Conservation (phyloP, 2,113 vertebrate genomes). For the Salvelinus fontinalis region DNA sequence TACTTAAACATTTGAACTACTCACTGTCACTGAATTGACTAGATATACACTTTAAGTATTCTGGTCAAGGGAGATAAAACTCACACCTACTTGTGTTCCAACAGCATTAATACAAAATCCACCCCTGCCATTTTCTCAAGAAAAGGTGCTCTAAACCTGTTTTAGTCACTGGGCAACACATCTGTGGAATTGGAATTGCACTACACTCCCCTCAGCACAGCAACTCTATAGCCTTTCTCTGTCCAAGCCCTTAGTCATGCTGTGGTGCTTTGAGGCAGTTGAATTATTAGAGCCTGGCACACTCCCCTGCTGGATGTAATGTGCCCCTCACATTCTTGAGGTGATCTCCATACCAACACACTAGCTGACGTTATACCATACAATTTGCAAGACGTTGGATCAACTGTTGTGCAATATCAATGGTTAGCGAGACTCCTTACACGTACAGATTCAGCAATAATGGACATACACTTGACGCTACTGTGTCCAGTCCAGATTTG, state of each 20-base stretch:
- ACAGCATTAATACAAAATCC: background rate
- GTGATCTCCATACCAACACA: background rate
- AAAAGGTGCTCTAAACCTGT: background rate
- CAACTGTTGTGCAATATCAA: background rate
- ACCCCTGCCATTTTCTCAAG: background rate
- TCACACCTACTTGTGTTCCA: background rate
- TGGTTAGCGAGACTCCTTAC: too few relatives aligned
- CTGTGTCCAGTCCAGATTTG: background rate
- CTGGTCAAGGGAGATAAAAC: background rate
- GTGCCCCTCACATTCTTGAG: background rate
- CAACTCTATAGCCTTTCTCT: background rate
- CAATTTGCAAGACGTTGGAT: background rate
- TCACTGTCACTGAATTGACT: too few relatives aligned
- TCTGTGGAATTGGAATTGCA: background rate
- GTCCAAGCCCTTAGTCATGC: background rate
- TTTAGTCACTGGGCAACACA: background rate
- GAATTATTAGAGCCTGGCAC: background rate
- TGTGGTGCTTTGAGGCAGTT: background rate
- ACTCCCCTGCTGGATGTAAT: background rate
- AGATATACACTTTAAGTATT: background rate
- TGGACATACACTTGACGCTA: background rate
- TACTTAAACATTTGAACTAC: background rate
- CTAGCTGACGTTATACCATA: background rate
- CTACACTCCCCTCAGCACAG: background rate
- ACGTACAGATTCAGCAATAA: too few relatives aligned